A percentile compares a stretch with the other conserved stretches of the same genome.
Conservation (phyloP, 2,888 invertebrate genomes). For the Lasioglossum calceatum region DNA sequence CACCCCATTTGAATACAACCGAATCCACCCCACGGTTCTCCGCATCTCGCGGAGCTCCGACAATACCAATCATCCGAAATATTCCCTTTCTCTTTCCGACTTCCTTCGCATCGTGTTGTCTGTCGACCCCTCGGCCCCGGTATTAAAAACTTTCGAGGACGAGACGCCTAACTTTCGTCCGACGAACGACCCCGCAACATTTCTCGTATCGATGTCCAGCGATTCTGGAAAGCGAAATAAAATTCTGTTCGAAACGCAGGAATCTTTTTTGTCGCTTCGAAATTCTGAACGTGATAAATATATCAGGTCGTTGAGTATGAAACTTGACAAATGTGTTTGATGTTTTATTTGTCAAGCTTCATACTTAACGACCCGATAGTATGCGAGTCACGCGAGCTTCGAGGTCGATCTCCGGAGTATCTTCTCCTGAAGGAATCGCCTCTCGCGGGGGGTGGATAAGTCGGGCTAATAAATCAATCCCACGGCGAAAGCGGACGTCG, state of each 20-base stretch:
- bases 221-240: conserved; percentile 1
- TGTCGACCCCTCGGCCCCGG: conserved; percentile 77
- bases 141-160: conserved; percentile 82
- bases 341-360: too few species aligned
- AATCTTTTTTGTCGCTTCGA: background rate
- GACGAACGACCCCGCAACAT: conserved; percentile 67
- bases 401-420: conserved; percentile 44
- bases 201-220: conserved; percentile 69
- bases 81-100: conserved; percentile 70
- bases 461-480: conserved; percentile 83
- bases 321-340: too few species aligned
- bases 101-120: conserved; percentile 59
- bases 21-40: conserved; percentile 75
- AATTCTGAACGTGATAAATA: background rate
- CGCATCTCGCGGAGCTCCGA: conserved; percentile 74
- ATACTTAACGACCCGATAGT: background rate
- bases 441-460: conserved; percentile 58
- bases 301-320: too few species aligned
- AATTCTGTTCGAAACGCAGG: background rate
- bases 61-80: conserved; percentile 84
- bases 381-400: conserved; percentile 4
- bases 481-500: conserved; percentile 71
- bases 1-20: conserved; percentile 83
- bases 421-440: conserved; percentile 36
- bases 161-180: conserved; percentile 73